Conservation (phyloP, 2,888 invertebrate species). For the Leptopilina myrica region DNA sequence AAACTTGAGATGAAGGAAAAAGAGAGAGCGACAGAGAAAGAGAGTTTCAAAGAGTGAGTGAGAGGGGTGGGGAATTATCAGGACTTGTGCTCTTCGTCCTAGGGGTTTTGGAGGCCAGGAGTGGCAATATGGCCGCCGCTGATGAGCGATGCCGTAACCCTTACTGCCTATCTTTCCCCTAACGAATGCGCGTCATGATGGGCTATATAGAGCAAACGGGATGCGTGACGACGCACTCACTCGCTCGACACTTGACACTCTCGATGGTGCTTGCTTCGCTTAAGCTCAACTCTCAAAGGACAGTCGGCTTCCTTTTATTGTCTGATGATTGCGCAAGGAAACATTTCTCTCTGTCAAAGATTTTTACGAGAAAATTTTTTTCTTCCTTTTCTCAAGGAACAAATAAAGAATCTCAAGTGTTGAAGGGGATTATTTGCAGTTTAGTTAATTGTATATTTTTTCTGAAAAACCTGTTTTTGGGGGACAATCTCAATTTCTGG, state of each 20-base stretch:
- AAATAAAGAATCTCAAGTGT: no score
- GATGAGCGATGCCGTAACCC: conserved; percentile 76
- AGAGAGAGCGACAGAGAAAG: conserved; percentile 58
- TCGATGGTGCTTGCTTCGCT: conserved; percentile 28
- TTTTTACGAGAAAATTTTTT: conserved; percentile 1
- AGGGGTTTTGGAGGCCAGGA: conserved; percentile 56
- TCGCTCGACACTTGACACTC: conserved; percentile 33
- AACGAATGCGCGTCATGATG: conserved; percentile 42
- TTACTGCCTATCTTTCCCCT: conserved; percentile 66
- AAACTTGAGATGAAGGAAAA: conserved; percentile 48
- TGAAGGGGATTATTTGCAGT: no score
- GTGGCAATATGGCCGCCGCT: conserved; percentile 75
- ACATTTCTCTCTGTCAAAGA: background rate
- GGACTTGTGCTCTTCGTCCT: conserved; percentile 67
- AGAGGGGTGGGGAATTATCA: conserved; percentile 72
- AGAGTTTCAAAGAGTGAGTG: conserved; percentile 52
- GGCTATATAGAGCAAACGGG: conserved; percentile 24
- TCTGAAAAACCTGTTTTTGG: no score
- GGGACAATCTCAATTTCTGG: no score
- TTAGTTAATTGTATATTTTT: no score
- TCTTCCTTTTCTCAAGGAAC: background rate
- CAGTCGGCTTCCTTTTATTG: conserved; percentile 34
- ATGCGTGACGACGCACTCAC: conserved; percentile 30
- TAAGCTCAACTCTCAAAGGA: conserved; percentile 30
- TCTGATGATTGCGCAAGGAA: conserved; percentile 31